These are phyloP conservation scores for Scomber colias DNA, from an alignment of 2,113 vertebrate genomes.

Conservation along the genomic window DNA sequence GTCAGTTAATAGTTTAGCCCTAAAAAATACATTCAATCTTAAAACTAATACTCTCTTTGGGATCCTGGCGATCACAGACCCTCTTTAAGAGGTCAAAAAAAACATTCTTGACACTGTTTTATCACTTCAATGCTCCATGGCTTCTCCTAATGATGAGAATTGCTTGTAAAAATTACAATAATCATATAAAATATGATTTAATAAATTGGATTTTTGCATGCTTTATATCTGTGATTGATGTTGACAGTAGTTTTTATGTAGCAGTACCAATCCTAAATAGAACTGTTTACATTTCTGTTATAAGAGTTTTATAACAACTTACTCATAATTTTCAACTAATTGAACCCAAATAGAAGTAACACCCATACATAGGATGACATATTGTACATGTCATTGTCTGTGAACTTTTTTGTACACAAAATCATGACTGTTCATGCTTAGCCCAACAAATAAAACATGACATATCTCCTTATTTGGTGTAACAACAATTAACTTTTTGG, in stretches of 20 bases:
- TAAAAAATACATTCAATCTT: background rate
- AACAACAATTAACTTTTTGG: background rate
- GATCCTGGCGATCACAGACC: too few relatives aligned
- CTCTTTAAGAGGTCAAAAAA: background rate
- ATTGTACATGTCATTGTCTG: too few relatives aligned
- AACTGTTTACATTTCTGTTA: background rate
- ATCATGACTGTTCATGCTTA: background rate
- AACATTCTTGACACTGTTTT: background rate
- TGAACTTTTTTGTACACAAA: too few relatives aligned
- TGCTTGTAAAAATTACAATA: too few relatives aligned
- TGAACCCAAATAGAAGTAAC: too few relatives aligned
- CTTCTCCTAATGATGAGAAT: background rate
- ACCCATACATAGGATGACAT: too few relatives aligned
- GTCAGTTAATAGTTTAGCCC: background rate
- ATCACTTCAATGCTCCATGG: background rate
- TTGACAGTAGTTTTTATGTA: background rate
- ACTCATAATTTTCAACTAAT: too few relatives aligned
- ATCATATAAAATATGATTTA: too few relatives aligned
- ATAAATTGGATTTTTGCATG: too few relatives aligned
- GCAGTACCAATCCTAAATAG: background rate
- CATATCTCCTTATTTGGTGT: constrained; percentile 22
- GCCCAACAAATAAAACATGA: constrained; percentile 4
- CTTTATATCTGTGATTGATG: too few relatives aligned
- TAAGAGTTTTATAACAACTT: background rate
- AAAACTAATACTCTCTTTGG: too few relatives aligned